Conservation (phyloP, 1,140 invertebrate species). For the Megathymus violae region DNA sequence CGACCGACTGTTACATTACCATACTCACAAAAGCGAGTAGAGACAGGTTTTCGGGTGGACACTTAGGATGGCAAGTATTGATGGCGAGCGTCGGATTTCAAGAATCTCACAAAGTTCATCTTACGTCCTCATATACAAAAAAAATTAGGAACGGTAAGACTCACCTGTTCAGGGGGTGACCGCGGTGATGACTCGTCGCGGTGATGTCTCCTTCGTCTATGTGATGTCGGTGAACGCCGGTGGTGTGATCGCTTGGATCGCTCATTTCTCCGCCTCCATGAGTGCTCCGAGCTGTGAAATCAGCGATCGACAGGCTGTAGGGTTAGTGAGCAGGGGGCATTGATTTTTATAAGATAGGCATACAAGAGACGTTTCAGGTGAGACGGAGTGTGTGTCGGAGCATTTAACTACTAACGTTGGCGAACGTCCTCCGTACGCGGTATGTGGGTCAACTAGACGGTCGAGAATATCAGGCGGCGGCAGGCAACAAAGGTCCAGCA, state of each 20-base stretch:
- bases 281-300: constrained; percentile 86
- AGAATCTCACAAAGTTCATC: constrained; percentile 53
- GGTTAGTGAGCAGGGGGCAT: constrained; percentile 67
- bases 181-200: constrained; percentile 84
- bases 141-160: constrained; percentile 61
- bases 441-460: constrained; percentile 62
- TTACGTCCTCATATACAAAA: constrained; percentile 59
- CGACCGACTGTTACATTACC: constrained; percentile 49
- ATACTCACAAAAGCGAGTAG: constrained; percentile 39
- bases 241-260: constrained; percentile 86
- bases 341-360: constrained; percentile 44
- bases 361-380: constrained; percentile 60
- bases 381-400: constrained; percentile 54
- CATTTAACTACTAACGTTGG: constrained; percentile 71
- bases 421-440: constrained; percentile 59
- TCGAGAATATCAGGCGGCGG: constrained; percentile 66
- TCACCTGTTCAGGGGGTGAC: constrained; percentile 80
- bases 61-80: constrained; percentile 54
- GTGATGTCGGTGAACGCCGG: constrained; percentile 84
- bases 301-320: constrained; percentile 75
- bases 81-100: constrained; percentile 62
- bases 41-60: constrained; percentile 72
- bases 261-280: constrained; percentile 85
- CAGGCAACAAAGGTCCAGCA: constrained; percentile 71
- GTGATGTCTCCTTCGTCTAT: constrained; percentile 85